Evolutionary conservation across 2,797 vertebrate genomes (phyloP), one percentile per base, ranked within the genome.

Genomic region (Aeoliscus strigatus): DNA sequence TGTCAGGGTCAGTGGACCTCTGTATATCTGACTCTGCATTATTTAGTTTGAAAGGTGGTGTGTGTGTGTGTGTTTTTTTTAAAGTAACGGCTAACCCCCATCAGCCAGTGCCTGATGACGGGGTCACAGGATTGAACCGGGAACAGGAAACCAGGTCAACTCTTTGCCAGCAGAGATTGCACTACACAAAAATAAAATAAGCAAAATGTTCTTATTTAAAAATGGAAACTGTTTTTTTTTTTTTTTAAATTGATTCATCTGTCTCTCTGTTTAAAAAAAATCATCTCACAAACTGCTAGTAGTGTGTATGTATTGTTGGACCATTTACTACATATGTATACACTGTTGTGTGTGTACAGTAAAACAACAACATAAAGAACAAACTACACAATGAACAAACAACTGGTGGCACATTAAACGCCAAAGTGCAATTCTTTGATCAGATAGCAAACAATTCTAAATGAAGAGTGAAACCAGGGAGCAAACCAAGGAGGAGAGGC

Each of bases 321-420:
- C n/a, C n/a, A n/a, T n/a, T n/a, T n/a, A n/a, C n/a, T n/a, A n/a
- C n/a, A n/a, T n/a, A n/a, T n/a, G n/a, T n/a, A n/a, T n/a, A n/a
- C n/a, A n/a, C n/a, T 23, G 53, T 11, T 16, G 48, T 63, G 40
- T 56, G 24, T 46, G 43, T 25, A 29, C 28, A 55, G 54, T 60
- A 50, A 80, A 60, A 70, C 52, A 60, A 60, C 61, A 66, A 51
- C 55, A 40, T n/a, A n/a, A 12, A 70, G 66, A 73, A 78, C 47
- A 51, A 75, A 73, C 27, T 14, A 38, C 14, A 12, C 21, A 33
- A 27, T 12, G n/a, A n/a, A n/a, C n/a, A n/a, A n/a, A n/a, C n/a
- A n/a, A n/a, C n/a, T 28, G 30, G 54, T 9, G 36, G 14, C 3
- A 17, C 2, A 2, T 14, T 18, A 40, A 50, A 61, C 57, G 9